phyloP scores from a whole-genome alignment of 1,140 invertebrate species.

The Diorhabda elongata region DNA sequence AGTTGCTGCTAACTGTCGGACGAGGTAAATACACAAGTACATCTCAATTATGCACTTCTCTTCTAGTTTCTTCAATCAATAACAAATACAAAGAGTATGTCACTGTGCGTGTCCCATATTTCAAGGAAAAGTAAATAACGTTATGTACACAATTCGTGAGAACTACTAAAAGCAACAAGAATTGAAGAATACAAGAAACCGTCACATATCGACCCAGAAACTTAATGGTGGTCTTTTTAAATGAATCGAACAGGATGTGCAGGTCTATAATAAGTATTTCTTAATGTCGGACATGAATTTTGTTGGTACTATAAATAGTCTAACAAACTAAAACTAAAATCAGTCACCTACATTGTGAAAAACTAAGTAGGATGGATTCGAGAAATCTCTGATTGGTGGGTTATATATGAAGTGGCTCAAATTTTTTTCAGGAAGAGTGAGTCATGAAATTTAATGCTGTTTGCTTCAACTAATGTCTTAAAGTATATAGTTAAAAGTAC shows the following conservation, averaged over 20 bases:
- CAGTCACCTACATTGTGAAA: too few relatives aligned
- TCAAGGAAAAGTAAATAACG: slow-evolving; percentile 1
- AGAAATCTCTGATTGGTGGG: too few relatives aligned
- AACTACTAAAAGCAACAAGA: neutral
- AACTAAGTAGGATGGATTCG: too few relatives aligned
- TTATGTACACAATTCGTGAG: neutral
- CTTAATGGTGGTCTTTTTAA: neutral
- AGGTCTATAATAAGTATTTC: neutral
- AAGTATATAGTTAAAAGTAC: too few relatives aligned
- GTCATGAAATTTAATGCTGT: too few relatives aligned
- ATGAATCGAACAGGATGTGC: neutral
- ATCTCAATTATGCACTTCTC: neutral
- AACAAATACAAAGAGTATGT: neutral
- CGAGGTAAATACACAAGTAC: neutral
- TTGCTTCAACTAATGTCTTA: too few relatives aligned
- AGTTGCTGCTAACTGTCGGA: too few relatives aligned
- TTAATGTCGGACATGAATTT: too few relatives aligned
- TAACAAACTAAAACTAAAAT: too few relatives aligned
- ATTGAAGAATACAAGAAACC: neutral
- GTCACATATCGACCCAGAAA: slow-evolving; percentile 1
- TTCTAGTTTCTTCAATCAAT: neutral
- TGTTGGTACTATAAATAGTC: too few relatives aligned
- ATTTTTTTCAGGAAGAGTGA: too few relatives aligned
- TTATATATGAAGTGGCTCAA: too few relatives aligned
- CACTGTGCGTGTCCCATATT: neutral